These are phyloP conservation scores for Sula dactylatra DNA, from an alignment of 2,113 vertebrate species.

Conservation along the genomic window DNA sequence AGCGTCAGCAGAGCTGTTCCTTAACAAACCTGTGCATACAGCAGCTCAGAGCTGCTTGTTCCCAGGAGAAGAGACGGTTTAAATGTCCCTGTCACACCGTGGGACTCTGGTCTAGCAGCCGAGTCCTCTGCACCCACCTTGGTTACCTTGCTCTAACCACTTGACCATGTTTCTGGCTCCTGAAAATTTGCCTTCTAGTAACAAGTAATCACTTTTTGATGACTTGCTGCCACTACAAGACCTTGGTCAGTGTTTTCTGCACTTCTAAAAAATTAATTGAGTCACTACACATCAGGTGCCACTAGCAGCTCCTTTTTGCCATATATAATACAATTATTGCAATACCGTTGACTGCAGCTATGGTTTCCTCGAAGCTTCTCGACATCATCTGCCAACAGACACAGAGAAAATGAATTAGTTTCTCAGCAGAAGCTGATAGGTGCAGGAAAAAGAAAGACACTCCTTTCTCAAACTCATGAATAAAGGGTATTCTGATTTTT, in stretches of 20 bases:
- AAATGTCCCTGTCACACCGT: neutral
- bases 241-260: neutral
- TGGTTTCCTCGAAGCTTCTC: slow-evolving; percentile 79
- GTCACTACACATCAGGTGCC: neutral
- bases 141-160: neutral
- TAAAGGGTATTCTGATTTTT: neutral
- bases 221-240: neutral
- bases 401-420: slow-evolving; percentile 51
- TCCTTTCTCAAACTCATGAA: neutral
- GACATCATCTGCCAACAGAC: slow-evolving; percentile 81
- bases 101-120: neutral
- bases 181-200: neutral
- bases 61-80: neutral
- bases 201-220: neutral
- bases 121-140: neutral
- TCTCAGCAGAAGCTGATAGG: neutral
- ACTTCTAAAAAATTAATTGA: neutral
- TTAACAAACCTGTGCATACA: neutral
- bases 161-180: neutral
- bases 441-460: neutral
- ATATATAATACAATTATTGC: neutral
- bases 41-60: neutral
- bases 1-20: neutral
- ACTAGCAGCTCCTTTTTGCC: neutral
- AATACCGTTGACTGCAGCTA: slow-evolving; percentile 82